phyloP scores from a whole-genome alignment of 2,888 invertebrate species.

The Yponomeuta plumbellus region DNA sequence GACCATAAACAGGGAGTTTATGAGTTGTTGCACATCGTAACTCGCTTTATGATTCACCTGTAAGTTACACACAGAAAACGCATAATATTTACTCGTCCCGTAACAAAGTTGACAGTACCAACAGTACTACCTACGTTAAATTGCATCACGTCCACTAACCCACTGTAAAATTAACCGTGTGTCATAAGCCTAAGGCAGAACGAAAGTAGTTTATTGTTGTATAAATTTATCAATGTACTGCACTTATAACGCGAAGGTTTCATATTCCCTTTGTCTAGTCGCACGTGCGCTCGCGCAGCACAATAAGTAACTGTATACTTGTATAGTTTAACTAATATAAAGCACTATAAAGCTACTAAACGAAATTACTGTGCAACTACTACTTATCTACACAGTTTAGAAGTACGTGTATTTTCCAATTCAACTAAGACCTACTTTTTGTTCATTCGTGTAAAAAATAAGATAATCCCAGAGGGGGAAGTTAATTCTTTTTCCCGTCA shows the following conservation, averaged over 20 bases:
- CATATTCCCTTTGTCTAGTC: constrained; percentile 42
- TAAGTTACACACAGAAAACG: background rate
- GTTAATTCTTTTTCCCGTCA: constrained; percentile 2
- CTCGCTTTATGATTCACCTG: background rate
- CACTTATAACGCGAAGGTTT: constrained; percentile 29
- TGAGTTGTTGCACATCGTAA: background rate
- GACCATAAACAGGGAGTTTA: background rate
- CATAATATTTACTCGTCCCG: background rate
- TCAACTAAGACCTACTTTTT: too few species aligned
- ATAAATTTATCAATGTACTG: background rate
- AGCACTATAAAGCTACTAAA: background rate
- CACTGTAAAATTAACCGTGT: background rate
- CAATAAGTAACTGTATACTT: background rate
- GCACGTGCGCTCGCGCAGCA: constrained; percentile 35
- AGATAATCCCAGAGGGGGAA: background rate
- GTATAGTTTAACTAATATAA: background rate
- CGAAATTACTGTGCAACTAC: background rate
- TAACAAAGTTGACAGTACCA: background rate
- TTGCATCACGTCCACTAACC: background rate
- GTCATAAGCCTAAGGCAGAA: background rate
- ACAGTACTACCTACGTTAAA: background rate
- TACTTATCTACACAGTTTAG: too few species aligned
- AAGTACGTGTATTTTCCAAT: too few species aligned
- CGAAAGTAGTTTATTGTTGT: background rate
- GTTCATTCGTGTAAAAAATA: too few species aligned